phyloP scores from a whole-genome alignment of 2,113 vertebrate genomes.

The Anthoscopus minutus region DNA sequence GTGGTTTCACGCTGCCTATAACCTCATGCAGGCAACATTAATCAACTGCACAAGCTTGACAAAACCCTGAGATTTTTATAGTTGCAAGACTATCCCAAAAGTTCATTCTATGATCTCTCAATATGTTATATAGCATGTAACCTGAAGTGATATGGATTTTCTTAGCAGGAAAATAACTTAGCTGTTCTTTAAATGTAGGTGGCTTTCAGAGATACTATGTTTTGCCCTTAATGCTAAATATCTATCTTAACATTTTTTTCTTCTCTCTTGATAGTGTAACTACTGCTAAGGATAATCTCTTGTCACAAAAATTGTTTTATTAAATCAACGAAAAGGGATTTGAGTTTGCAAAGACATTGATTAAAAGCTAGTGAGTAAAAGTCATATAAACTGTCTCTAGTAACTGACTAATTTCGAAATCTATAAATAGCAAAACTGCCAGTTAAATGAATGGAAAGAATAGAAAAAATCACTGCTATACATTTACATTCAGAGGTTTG shows the following conservation, averaged over 20 bases:
- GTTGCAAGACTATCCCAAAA: not conserved
- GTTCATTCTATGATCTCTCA: not conserved
- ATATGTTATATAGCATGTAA: not conserved
- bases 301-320: not conserved
- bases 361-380: not conserved
- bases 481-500: not conserved
- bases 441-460: not conserved
- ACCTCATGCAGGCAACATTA: not conserved
- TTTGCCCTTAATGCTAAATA: not conserved
- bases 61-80: not conserved
- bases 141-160: not conserved
- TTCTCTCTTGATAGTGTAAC: not conserved
- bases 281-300: not conserved
- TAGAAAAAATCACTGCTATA: not conserved
- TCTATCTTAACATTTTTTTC: not conserved
- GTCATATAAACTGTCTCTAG: not conserved
- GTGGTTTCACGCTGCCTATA: not conserved
- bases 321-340: not conserved
- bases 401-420: not conserved
- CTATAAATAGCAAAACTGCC: not conserved
- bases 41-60: not conserved
- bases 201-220: not conserved
- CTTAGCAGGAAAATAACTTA: not conserved
- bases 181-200: not conserved
- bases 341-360: not conserved